phyloP scores from a whole-genome alignment of 2,113 vertebrate genomes.

The Suncus etruscus region DNA sequence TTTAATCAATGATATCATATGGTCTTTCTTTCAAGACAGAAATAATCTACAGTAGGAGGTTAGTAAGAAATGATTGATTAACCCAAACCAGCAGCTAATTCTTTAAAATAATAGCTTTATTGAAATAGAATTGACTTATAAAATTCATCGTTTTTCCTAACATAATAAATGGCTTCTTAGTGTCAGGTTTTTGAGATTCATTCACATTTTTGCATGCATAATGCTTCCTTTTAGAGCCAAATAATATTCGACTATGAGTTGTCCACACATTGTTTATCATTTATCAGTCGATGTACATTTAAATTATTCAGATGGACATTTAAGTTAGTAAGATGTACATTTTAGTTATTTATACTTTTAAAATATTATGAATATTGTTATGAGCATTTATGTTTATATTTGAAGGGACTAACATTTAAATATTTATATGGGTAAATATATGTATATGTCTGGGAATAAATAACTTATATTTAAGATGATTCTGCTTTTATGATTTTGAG shows the following conservation, averaged over 20 bases:
- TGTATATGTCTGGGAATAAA: background rate
- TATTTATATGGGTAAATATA: background rate
- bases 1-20: background rate
- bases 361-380: background rate
- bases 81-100: background rate
- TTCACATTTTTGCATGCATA: background rate
- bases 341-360: too few species aligned
- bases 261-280: background rate
- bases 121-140: background rate
- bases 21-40: background rate
- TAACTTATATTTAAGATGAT: background rate
- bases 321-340: too few species aligned
- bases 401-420: background rate
- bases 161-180: background rate
- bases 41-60: background rate
- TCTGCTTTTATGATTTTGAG: conserved; percentile 17
- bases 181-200: background rate
- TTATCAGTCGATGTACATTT: too few species aligned
- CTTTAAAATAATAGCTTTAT: background rate
- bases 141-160: background rate
- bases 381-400: background rate
- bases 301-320: too few species aligned
- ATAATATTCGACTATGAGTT: background rate
- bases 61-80: background rate
- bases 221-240: background rate